phyloP scores from a whole-genome alignment of 2,113 vertebrate species.

The Damaliscus lunatus region DNA sequence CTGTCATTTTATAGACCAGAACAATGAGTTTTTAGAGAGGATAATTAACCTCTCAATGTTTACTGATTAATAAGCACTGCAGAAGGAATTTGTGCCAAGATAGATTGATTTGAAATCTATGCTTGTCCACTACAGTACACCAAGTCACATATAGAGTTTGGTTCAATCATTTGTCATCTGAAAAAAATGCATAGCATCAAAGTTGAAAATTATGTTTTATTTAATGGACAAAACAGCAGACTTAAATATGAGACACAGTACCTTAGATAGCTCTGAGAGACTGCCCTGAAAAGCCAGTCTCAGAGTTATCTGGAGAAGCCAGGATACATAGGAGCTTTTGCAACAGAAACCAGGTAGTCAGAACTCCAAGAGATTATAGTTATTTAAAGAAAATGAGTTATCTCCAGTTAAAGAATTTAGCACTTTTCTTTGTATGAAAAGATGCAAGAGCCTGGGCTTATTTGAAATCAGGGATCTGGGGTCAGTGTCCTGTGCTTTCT shows the following conservation, averaged over 20 bases:
- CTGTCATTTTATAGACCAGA: neutral
- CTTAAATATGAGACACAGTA: neutral
- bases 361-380: neutral
- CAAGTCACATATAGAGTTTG: neutral
- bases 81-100: neutral
- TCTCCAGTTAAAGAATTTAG: neutral
- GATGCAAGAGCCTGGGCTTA: neutral
- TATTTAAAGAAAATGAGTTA: neutral
- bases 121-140: neutral
- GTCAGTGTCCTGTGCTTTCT: neutral
- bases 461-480: neutral
- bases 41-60: neutral
- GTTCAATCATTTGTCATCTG: neutral
- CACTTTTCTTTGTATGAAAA: neutral
- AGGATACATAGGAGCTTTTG: neutral
- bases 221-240: neutral
- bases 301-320: neutral
- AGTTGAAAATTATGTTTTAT: neutral
- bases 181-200: neutral
- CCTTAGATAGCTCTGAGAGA: neutral
- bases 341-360: neutral
- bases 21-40: neutral
- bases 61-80: neutral
- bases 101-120: neutral
- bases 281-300: neutral